Conservation (phyloP, 2,797 vertebrate genomes). For the Amniataba percoides region DNA sequence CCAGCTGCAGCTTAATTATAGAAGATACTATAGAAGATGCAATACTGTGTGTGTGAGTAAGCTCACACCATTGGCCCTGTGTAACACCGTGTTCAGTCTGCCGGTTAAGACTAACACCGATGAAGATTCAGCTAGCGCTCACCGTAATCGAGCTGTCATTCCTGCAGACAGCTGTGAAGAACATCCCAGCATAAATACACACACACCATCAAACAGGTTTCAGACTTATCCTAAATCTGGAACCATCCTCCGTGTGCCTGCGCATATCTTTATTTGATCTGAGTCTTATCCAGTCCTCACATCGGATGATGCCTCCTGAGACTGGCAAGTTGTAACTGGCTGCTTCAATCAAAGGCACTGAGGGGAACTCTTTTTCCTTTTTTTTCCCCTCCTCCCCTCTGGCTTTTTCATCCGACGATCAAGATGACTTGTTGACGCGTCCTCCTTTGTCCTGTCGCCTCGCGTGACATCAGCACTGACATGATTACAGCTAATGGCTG, state of each 20-base stretch:
- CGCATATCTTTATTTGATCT: constrained; percentile 69
- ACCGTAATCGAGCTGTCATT: constrained; percentile 74
- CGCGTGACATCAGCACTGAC: constrained; percentile 75
- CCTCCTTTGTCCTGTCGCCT: constrained; percentile 80
- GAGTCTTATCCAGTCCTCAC: constrained; percentile 60
- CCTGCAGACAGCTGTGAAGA: constrained; percentile 66
- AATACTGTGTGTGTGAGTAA: constrained; percentile 30
- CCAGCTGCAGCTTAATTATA: constrained; percentile 41
- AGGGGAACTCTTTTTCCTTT: constrained; percentile 16
- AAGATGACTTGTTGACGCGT: constrained; percentile 75
- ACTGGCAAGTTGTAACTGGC: constrained; percentile 62
- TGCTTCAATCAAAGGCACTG: constrained; percentile 68
- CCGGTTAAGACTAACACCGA: constrained; percentile 58
- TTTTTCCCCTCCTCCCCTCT: constrained; percentile 18
- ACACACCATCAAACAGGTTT: constrained; percentile 71
- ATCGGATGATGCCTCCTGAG: constrained; percentile 61
- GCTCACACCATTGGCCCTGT: constrained; percentile 45
- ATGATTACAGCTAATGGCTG: constrained; percentile 84
- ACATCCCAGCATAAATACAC: constrained; percentile 70
- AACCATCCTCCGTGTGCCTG: constrained; percentile 54
- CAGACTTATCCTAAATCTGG: constrained; percentile 68
- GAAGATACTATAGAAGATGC: constrained; percentile 1
- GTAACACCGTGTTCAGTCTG: constrained; percentile 49
- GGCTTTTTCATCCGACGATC: constrained; percentile 64
- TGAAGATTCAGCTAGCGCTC: constrained; percentile 53